phyloP scores from a whole-genome alignment of 2,888 invertebrate genomes.

The Mesopsocus fuscifrons region DNA sequence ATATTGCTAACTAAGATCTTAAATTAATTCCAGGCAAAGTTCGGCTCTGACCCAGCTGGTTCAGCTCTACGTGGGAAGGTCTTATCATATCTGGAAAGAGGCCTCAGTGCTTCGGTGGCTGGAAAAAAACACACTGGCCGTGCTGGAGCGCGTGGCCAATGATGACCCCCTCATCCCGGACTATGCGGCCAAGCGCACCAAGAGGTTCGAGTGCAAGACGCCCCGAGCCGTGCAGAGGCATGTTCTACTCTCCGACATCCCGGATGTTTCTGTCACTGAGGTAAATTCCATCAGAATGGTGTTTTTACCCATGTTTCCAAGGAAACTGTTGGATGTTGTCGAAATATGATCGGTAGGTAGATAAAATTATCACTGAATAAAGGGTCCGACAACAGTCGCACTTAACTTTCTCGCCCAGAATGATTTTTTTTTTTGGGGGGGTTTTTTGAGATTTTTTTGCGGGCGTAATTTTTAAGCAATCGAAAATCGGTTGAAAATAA shows the following conservation, averaged over 20 bases:
- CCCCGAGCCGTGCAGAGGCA: conserved; percentile 49
- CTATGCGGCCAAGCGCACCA: conserved; percentile 36
- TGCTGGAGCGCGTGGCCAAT: conserved; percentile 41
- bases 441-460: no score
- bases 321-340: conserved; percentile 9
- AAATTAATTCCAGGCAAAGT: conserved; percentile 18
- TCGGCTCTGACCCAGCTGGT: conserved; percentile 47
- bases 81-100: conserved; percentile 62
- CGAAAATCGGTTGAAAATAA: no score
- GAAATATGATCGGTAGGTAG: neutral
- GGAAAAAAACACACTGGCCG: conserved; percentile 45
- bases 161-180: conserved; percentile 38
- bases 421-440: no score
- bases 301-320: neutral
- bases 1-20: no score
- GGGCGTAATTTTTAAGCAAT: no score
- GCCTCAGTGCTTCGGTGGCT: conserved; percentile 53
- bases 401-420: no score
- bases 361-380: no score
- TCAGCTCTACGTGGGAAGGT: conserved; percentile 50
- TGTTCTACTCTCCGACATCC: conserved; percentile 48
- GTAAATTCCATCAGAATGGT: neutral
- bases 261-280: conserved; percentile 32
- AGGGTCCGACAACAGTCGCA: no score
- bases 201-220: conserved; percentile 38